phyloP scores from a whole-genome alignment of 2,113 vertebrate species.

The Heterocephalus glaber region DNA sequence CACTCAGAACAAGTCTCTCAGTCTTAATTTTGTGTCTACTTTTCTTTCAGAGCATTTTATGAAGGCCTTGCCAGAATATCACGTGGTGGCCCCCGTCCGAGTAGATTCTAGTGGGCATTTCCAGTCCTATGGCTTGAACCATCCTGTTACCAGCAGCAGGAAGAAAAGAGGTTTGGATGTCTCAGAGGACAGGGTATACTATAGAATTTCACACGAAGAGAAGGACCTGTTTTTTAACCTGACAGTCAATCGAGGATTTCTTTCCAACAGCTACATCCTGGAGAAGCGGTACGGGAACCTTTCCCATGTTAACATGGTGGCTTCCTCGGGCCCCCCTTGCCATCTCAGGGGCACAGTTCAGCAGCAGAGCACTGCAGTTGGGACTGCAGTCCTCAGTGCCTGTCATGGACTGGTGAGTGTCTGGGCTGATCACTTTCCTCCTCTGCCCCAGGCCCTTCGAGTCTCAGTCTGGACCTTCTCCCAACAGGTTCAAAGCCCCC shows the following conservation, averaged over 20 bases:
- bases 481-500: background rate
- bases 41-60: conserved; percentile 85
- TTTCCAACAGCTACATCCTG: conserved; percentile 90
- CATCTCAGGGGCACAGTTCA: conserved; percentile 90
- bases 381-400: conserved; percentile 92
- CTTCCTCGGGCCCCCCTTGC: conserved; percentile 82
- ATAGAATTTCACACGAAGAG: conserved; percentile 88
- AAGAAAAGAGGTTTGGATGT: conserved; percentile 85
- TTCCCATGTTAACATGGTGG: conserved; percentile 81
- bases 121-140: conserved; percentile 89
- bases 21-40: background rate
- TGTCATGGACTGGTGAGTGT: conserved; percentile 94
- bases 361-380: conserved; percentile 64
- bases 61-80: conserved; percentile 85
- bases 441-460: too few species aligned
- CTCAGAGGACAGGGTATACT: conserved; percentile 86
- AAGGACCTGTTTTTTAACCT: conserved; percentile 91
- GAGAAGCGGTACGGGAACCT: conserved; percentile 89
- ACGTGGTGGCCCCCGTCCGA: conserved; percentile 90
- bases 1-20: background rate
- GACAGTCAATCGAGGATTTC: conserved; percentile 87
- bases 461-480: background rate
- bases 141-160: conserved; percentile 80
- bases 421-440: background rate
- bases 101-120: conserved; percentile 89